phyloP scores from a whole-genome alignment of 2,797 vertebrate genomes.

The Aplochiton taeniatus region DNA sequence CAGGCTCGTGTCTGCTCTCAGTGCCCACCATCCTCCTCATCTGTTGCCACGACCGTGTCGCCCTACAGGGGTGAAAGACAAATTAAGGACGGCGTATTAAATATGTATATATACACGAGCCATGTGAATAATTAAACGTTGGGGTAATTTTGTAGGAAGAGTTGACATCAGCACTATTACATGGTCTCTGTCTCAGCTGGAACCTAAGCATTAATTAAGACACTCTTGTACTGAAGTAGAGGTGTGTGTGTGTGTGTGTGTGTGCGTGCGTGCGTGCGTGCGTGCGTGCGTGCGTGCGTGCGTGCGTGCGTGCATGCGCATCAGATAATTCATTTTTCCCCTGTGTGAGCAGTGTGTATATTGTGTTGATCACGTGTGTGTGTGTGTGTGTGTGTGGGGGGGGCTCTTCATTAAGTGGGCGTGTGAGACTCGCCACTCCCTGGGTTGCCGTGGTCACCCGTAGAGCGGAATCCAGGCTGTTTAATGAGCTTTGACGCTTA shows the following conservation, averaged over 20 bases:
- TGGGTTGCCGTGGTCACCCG: conserved; percentile 49
- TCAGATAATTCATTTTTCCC: no score
- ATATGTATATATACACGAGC: conserved; percentile 56
- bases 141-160: conserved; percentile 77
- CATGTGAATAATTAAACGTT: conserved; percentile 78
- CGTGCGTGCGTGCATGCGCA: conserved; percentile 18
- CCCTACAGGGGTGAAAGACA: conserved; percentile 68
- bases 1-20: conserved; percentile 13
- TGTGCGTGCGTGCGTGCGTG: background rate
- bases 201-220: conserved; percentile 79
- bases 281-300: conserved; percentile 20
- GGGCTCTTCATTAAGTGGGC: conserved; percentile 69
- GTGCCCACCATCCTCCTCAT: conserved; percentile 36
- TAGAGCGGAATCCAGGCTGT: conserved; percentile 54
- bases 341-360: no score
- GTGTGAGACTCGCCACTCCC: conserved; percentile 68
- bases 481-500: conserved; percentile 39
- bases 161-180: conserved; percentile 76
- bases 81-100: conserved; percentile 75
- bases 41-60: conserved; percentile 49
- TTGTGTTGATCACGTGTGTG: conserved; percentile 9
- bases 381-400: conserved; percentile 35
- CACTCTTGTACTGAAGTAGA: conserved; percentile 55
- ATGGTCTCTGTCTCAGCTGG: conserved; percentile 72
- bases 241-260: conserved; percentile 15